Base-by-base conservation (phyloP, 2,113 vertebrate species). In the Peromyscus polionotus region DNA sequence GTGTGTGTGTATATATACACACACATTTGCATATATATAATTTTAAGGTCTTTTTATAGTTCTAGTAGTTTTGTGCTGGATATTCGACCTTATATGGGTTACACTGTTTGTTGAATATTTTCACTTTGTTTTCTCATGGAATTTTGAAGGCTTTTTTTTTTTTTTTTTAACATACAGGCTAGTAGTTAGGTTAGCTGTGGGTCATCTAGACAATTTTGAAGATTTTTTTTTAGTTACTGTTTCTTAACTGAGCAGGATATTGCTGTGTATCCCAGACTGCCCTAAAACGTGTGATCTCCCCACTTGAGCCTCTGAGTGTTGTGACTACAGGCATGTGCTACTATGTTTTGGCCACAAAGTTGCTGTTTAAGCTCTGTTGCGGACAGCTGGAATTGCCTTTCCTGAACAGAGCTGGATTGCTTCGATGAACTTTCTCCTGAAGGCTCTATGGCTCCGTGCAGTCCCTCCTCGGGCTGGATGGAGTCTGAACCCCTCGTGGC, bases 91-190 rank as follows among this genome's bases (percentile, higher is more conserved):
- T 80, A 20, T 36, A 54, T 36, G 36, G 14, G 2, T 83, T 93
- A 33, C 51, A 9, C 45, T 77, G 7, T 77, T 77, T 14, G 51
- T 77, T 68, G 51, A 95, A 16, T 96, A n/a, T 90, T 91, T 80
- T 63, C 28, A 33, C 48, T 95, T 83, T 95, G 65, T 87, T 81
- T 93, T 79, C 79, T 39, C 73, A 75, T 48, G 87, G 61, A 84
- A 59, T 91, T 93, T 77, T 51, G 26, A 45, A 61, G 63, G 42
- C 42, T 70, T 93, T 95, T 48, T 48, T 48, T 42, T 42, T 48
- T n/a, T 48, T 19, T 87, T 88, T 63, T 88, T 88, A 42, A 84
- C 42, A 33, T 28, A 63, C 13, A 54, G 39, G 31, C 76, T 95
- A 88, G 20, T 51, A 3, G 9, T 63, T 76, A 70, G 39, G 22